Conservation (phyloP, 2,113 vertebrate species). For the Engystomops pustulosus region DNA sequence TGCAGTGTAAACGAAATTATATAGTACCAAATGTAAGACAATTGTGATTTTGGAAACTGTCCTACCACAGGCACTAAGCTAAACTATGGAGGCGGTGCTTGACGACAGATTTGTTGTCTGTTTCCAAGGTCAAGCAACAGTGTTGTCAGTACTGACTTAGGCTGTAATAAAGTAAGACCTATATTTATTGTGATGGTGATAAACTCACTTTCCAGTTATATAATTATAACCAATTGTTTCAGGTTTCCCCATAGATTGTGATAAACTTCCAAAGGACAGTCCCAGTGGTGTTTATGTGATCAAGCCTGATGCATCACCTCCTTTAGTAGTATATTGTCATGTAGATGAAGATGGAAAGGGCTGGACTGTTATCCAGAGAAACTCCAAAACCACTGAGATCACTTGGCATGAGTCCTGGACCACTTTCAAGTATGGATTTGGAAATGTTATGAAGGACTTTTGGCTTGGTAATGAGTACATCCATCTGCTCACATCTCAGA, state of each 20-base stretch:
- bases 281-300: slow-evolving; percentile 51
- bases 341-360: slow-evolving; percentile 55
- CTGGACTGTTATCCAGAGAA: slow-evolving; percentile 58
- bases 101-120: no score
- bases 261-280: slow-evolving; percentile 55
- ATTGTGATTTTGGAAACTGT: no score
- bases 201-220: no score
- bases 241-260: slow-evolving; percentile 55
- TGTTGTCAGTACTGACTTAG: no score
- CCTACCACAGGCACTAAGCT: no score
- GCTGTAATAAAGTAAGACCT: no score
- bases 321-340: slow-evolving; percentile 52
- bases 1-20: no score
- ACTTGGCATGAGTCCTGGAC: slow-evolving; percentile 62
- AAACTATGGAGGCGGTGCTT: no score
- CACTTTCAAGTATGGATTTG: slow-evolving; percentile 48
- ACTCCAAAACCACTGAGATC: slow-evolving; percentile 14
- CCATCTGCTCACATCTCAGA: neutral
- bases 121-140: no score
- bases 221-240: neutral
- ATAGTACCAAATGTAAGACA: no score
- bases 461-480: slow-evolving; percentile 60
- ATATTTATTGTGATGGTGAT: no score
- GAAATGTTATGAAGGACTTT: slow-evolving; percentile 57
- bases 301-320: slow-evolving; percentile 26